These are phyloP conservation scores for Suricata suricatta DNA, from an alignment of 2,113 vertebrate species.

Conservation along the genomic window DNA sequence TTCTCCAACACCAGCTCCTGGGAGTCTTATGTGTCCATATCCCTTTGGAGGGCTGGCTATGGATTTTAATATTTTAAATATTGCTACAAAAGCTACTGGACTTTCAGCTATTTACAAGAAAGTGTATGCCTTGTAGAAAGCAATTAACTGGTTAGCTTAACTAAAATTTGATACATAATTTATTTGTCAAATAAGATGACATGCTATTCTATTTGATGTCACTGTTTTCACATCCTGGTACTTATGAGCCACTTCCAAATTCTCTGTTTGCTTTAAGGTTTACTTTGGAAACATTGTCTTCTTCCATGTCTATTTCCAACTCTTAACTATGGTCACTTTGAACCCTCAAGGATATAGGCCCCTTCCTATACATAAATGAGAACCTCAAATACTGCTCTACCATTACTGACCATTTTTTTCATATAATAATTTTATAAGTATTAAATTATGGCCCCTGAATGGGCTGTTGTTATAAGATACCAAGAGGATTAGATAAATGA, in stretches of 20 bases:
- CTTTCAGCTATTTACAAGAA: constrained; percentile 1
- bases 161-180: background rate
- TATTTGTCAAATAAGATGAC: background rate
- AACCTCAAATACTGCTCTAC: background rate
- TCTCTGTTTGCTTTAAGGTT: background rate
- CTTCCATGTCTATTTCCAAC: background rate
- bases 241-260: background rate
- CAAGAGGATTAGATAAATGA: background rate
- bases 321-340: background rate
- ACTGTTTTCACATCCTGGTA: background rate
- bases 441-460: constrained; percentile 28
- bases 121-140: constrained; percentile 21
- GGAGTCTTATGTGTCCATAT: background rate
- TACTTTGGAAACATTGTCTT: background rate
- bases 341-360: background rate
- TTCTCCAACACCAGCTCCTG: background rate
- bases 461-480: background rate
- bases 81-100: background rate
- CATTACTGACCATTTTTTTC: background rate
- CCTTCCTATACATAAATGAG: constrained; percentile 1
- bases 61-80: background rate
- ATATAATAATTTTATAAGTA: background rate
- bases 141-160: constrained; percentile 26
- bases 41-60: background rate
- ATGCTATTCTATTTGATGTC: background rate